Evolutionary conservation across 2,797 vertebrate species (phyloP).

Genomic region (Peromyscus aztecus): DNA sequence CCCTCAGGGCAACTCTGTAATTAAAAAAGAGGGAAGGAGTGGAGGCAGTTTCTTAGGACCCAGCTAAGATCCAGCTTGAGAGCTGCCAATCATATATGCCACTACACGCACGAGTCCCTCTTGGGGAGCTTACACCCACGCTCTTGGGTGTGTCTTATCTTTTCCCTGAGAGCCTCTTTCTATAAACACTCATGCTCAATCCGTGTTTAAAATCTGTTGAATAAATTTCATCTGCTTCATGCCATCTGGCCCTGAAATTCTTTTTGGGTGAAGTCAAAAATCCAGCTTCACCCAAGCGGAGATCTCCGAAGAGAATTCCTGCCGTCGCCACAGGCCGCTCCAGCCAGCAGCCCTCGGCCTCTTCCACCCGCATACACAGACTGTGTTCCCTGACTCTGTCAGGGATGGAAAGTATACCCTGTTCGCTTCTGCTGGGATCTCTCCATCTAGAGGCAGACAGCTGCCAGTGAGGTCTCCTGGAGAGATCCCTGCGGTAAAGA

Average conservation of each 20-base stretch:
- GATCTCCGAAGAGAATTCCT: not conserved
- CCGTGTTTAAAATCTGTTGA: not conserved
- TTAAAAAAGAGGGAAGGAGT: too few species aligned
- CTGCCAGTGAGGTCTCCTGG: accelerated
- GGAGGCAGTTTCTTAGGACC: not conserved
- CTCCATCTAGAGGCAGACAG: too few species aligned
- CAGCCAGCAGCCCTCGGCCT: not conserved
- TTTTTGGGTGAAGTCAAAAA: not conserved
- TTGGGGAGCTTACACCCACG: not conserved
- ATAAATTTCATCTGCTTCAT: not conserved
- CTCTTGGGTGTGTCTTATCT: not conserved
- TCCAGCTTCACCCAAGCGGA: not conserved
- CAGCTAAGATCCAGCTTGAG: not conserved
- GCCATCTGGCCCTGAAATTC: not conserved
- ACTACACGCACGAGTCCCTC: not conserved
- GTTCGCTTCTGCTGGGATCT: not conserved
- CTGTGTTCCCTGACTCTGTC: not conserved
- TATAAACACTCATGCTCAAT: not conserved
- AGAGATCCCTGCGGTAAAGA: not conserved
- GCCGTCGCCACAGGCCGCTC: too few species aligned
- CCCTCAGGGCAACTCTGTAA: not conserved
- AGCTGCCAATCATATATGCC: not conserved
- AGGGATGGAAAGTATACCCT: too few species aligned
- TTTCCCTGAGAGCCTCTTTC: not conserved
- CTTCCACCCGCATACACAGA: accelerated